Evolutionary conservation across 2,113 vertebrate genomes (phyloP).

Genomic region (Phoenicopterus ruber): DNA sequence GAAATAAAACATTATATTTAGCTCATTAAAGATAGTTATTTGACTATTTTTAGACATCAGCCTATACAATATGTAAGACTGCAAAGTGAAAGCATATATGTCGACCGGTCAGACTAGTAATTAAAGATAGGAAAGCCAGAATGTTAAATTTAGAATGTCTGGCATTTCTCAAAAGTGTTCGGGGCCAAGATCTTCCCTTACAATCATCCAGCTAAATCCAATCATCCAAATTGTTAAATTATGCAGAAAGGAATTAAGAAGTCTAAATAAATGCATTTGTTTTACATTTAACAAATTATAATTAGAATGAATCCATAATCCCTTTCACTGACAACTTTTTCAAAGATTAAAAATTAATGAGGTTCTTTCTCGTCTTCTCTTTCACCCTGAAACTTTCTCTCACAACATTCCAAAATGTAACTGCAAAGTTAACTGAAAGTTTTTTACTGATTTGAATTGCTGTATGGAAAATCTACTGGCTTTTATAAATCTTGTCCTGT

Average conservation of each 20-base stretch:
- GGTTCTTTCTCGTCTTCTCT: not conserved
- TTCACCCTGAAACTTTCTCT: not conserved
- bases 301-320: not conserved
- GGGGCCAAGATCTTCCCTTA: not conserved
- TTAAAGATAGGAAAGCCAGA: not conserved
- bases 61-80: not conserved
- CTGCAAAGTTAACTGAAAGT: not conserved
- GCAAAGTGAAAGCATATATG: not conserved
- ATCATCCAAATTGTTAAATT: slow-evolving; percentile 9
- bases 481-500: not conserved
- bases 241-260: not conserved
- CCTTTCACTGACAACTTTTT: not conserved
- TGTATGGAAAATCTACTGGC: not conserved
- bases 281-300: slow-evolving; percentile 29
- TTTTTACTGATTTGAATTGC: not conserved
- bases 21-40: not conserved
- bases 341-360: not conserved
- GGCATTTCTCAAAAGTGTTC: not conserved
- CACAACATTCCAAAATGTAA: not conserved
- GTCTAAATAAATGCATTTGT: slow-evolving; percentile 18
- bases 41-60: not conserved
- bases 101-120: not conserved
- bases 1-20: not conserved
- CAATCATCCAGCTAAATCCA: not conserved
- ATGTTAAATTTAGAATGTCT: not conserved